Evolutionary conservation across 2,797 vertebrate species (phyloP), one percentile per base, ranked within the genome.

Genomic region (Parauchenoglanis punctatus): DNA sequence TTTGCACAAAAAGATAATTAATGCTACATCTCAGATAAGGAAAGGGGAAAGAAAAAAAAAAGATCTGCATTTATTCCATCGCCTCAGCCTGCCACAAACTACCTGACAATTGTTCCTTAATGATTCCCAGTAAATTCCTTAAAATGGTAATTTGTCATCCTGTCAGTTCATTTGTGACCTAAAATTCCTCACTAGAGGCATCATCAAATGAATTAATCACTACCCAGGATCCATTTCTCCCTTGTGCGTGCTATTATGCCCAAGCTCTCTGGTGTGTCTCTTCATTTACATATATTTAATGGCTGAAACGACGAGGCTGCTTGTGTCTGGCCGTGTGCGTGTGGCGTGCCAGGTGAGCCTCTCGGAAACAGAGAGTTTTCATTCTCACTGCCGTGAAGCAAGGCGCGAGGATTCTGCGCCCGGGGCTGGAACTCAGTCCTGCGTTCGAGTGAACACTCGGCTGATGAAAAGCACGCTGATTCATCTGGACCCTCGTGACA

Each of bases 151-250:
- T 99, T 99, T 99, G 98, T 99, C 98, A 99, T 99, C 97, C 98
- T 99, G 99, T 99, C 99, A 99, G 97, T 99, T 99, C 97, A 99
- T 99, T 99, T 99, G 98, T 99, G 98, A 99, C 98, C 98, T 97
- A 99, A 99, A 99, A 99, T 99, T 98, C 97, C 98, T 99, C 98
- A 99, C 98, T 98, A 98, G 98, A 98, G 98, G 98, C 97, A 98
- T 99, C 97, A 99, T 99, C 99, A 99, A 99, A 99, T 99, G 98
- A 99, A 99, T 99, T 98, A 99, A 99, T 99, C 99, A 99, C 98
- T 98, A 98, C 97, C 97, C 98, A 97, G 97, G 97, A 99, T 98
- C 97, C 98, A 99, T 99, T 99, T 98, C 97, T 99, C 97, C 98
- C 98, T 98, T 96, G 97, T 98, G 98, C 96, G 96, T 95, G 96